These are phyloP conservation scores for Tenebrosternarchus preto DNA, from an alignment of 2,113 vertebrate species.

Conservation along the genomic window DNA sequence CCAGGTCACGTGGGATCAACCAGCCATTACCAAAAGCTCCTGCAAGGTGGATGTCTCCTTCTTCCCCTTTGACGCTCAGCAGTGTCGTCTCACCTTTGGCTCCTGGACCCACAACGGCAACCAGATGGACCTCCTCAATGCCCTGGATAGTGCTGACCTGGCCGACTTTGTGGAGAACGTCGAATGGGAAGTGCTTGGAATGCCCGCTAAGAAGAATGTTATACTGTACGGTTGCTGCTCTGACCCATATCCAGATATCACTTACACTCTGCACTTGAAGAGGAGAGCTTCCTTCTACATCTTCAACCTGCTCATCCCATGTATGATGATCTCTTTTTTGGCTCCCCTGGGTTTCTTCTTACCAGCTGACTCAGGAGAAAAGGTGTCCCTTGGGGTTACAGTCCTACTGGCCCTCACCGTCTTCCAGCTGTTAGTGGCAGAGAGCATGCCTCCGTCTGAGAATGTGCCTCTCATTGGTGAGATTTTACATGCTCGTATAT, in stretches of 20 bases:
- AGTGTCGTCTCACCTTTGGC: slow-evolving; percentile 85
- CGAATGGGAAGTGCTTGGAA: slow-evolving; percentile 86
- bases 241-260: slow-evolving; percentile 89
- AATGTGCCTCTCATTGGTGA: slow-evolving; percentile 83
- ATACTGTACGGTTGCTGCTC: slow-evolving; percentile 90
- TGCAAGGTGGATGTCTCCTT: slow-evolving; percentile 90
- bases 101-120: slow-evolving; percentile 93
- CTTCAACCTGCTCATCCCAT: slow-evolving; percentile 91
- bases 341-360: slow-evolving; percentile 89
- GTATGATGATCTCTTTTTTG: slow-evolving; percentile 90
- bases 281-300: slow-evolving; percentile 88
- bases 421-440: slow-evolving; percentile 82
- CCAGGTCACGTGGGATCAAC: slow-evolving; percentile 84
- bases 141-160: slow-evolving; percentile 75
- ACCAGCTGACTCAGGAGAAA: slow-evolving; percentile 88
- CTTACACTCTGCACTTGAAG: slow-evolving; percentile 85
- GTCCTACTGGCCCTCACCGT: slow-evolving; percentile 82
- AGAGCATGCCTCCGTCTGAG: slow-evolving; percentile 83
- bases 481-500: slow-evolving; percentile 42
- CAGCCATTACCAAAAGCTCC: slow-evolving; percentile 90
- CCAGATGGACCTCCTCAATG: slow-evolving; percentile 84
- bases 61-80: slow-evolving; percentile 90
- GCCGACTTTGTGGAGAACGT: slow-evolving; percentile 87
- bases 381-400: slow-evolving; percentile 81
- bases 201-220: slow-evolving; percentile 84